phyloP scores from a whole-genome alignment of 1,140 invertebrate species.

The Tetramorium parvispinum region DNA sequence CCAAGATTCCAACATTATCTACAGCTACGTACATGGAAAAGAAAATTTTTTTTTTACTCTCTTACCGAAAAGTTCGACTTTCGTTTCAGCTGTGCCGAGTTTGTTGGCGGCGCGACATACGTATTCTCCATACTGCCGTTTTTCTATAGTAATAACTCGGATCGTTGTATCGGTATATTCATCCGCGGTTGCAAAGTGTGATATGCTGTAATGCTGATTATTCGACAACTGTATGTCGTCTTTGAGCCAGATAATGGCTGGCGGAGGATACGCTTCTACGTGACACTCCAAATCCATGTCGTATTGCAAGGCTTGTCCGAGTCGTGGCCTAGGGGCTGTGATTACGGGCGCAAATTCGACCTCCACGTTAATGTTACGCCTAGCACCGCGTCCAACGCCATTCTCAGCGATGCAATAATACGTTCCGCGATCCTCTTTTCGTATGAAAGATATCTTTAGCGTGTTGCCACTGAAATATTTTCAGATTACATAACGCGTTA shows the following conservation, averaged over 20 bases:
- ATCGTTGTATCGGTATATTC: constrained; percentile 96
- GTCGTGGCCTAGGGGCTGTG: constrained; percentile 91
- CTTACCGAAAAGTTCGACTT: constrained; percentile 94
- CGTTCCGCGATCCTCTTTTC: constrained; percentile 95
- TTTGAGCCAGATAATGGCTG: constrained; percentile 95
- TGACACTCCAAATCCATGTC: constrained; percentile 97
- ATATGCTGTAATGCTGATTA: constrained; percentile 96
- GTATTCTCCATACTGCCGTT: constrained; percentile 95
- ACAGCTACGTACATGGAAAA: neutral
- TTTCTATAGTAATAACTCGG: constrained; percentile 95
- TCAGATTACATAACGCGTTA: neutral
- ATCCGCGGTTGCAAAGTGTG: constrained; percentile 95
- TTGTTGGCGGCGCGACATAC: constrained; percentile 95
- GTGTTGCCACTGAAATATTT: constrained; percentile 90
- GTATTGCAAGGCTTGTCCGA: constrained; percentile 95
- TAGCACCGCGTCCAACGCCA: constrained; percentile 93
- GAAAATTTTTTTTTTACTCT: neutral
- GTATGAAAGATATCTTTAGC: constrained; percentile 92
- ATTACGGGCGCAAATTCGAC: constrained; percentile 96
- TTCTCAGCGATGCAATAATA: constrained; percentile 98
- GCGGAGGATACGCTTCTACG: constrained; percentile 96
- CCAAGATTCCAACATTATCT: neutral
- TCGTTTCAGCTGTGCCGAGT: constrained; percentile 91
- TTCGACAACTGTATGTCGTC: constrained; percentile 92
- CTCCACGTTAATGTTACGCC: constrained; percentile 95